Percentiles rank a stretch among this genome's conserved stretches.
These are phyloP conservation scores for Hemicentrotus pulcherrimus DNA, from an alignment of 35 echinoderm and acorn worm genomes.

Conservation along the genomic window DNA sequence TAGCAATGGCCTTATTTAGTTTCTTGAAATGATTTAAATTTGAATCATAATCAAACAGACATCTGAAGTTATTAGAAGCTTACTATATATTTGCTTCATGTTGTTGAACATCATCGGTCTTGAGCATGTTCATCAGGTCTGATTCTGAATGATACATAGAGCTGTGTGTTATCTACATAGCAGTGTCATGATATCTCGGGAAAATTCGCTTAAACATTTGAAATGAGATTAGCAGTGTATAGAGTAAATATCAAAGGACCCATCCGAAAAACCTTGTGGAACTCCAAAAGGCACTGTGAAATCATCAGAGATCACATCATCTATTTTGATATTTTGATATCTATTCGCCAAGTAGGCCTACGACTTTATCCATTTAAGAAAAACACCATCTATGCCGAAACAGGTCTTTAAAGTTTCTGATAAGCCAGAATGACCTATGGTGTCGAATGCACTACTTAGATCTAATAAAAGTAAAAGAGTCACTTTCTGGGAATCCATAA, in stretches of 20 bases:
- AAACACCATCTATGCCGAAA: not conserved
- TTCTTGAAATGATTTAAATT: too few species aligned
- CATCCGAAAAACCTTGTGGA: not conserved
- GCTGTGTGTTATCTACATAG: not conserved
- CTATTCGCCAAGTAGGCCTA: not conserved
- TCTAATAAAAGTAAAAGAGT: not conserved
- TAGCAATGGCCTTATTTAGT: too few species aligned
- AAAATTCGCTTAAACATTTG: not conserved
- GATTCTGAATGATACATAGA: not conserved
- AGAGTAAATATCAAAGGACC: not conserved
- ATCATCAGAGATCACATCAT: not conserved
- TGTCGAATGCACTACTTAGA: slow-evolving; percentile 5
- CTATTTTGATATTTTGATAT: not conserved
- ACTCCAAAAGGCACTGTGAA: not conserved
- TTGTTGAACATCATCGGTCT: too few species aligned
- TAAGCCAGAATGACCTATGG: not conserved
- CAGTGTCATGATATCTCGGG: not conserved
- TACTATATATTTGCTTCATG: too few species aligned
- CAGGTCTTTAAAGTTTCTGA: not conserved
- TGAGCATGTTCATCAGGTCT: too few species aligned
- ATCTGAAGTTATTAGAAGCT: too few species aligned
- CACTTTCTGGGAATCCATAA: not conserved
- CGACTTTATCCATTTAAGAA: not conserved
- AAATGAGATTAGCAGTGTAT: not conserved
- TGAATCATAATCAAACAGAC: too few species aligned